Evolutionary conservation across 2,797 vertebrate genomes (phyloP).

Genomic region (Columba guinea): DNA sequence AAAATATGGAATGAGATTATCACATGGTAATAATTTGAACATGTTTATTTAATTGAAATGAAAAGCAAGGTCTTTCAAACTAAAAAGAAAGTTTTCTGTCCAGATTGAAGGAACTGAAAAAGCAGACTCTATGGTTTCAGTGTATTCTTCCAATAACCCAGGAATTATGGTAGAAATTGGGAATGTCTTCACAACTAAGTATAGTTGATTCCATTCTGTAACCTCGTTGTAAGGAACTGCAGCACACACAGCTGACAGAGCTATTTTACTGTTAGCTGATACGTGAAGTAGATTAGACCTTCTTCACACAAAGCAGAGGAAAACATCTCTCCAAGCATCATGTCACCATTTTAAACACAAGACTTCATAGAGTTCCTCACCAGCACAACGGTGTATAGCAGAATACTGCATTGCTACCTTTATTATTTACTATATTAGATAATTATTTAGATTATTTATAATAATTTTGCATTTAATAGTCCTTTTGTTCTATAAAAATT

Average conservation of each 20-base stretch:
- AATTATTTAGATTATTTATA: not conserved
- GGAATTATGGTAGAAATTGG: not conserved
- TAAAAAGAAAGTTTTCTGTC: not conserved
- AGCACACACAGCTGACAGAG: not conserved
- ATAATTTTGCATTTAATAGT: not conserved
- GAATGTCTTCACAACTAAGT: not conserved
- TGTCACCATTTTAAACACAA: not conserved
- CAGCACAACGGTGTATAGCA: not conserved
- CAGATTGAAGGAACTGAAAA: not conserved
- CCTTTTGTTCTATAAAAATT: not conserved
- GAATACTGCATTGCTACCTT: not conserved
- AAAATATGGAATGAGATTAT: not conserved
- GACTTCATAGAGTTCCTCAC: not conserved
- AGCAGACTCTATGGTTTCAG: not conserved
- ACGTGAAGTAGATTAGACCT: not conserved
- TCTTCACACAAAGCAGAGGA: not conserved
- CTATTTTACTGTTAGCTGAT: not conserved
- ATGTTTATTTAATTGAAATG: not conserved
- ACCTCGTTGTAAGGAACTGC: not conserved
- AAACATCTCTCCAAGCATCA: not conserved
- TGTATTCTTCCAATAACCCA: not conserved
- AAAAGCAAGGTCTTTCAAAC: not conserved
- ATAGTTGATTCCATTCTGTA: not conserved
- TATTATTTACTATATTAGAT: not conserved
- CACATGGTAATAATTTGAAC: not conserved